Conservation (phyloP, 2,797 vertebrate species). For the Varecia variegata region DNA sequence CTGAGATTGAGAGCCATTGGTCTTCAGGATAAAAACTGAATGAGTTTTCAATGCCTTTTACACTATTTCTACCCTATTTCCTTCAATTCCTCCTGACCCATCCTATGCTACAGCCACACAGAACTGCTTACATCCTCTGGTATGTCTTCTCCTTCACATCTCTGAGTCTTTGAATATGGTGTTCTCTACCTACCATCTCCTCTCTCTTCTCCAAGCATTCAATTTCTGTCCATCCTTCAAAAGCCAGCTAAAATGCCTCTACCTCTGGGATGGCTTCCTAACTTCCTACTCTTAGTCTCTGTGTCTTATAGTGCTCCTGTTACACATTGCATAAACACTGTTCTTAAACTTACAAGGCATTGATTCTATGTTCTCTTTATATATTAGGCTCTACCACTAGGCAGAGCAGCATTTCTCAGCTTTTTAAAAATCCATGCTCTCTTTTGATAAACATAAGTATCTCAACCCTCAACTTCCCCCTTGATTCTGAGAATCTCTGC, state of each 20-base stretch:
- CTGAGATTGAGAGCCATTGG: neutral
- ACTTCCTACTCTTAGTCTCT: neutral
- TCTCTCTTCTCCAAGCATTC: neutral
- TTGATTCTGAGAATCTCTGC: neutral
- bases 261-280: neutral
- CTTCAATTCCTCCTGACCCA: neutral
- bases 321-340: neutral
- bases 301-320: neutral
- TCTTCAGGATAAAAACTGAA: neutral
- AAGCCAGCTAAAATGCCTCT: neutral
- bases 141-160: neutral
- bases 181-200: neutral
- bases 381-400: neutral
- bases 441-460: neutral
- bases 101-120: neutral
- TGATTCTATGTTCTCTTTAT: neutral
- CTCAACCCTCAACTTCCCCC: neutral
- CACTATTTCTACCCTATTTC: neutral
- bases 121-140: neutral
- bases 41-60: neutral
- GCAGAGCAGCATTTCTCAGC: neutral
- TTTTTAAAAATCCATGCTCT: neutral
- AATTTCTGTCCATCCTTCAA: neutral
- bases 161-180: neutral
- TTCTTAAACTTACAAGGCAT: neutral